A percentile compares a stretch with the other conserved stretches of the same genome.
Evolutionary conservation across 2,797 vertebrate species (phyloP).

Genomic region (Diplodus sargus): DNA sequence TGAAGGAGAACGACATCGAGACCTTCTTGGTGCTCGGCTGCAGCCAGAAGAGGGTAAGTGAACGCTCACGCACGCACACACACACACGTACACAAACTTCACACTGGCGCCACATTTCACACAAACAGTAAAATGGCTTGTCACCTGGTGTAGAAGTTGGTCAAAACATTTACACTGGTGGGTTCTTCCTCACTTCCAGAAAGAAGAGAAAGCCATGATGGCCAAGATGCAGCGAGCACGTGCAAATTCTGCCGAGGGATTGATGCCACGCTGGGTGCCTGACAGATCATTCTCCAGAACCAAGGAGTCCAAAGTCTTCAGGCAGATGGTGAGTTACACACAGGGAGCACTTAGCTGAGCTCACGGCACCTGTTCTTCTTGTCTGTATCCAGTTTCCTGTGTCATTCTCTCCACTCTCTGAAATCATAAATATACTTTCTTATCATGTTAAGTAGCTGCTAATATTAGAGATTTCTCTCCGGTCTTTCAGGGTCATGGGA

Average conservation of each 20-base stretch:
- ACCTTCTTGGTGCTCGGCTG: slow-evolving; percentile 96
- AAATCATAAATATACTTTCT: slow-evolving; percentile 27
- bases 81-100: slow-evolving; percentile 31
- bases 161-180: slow-evolving; percentile 31
- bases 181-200: slow-evolving; percentile 80
- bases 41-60: slow-evolving; percentile 94
- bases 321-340: slow-evolving; percentile 93
- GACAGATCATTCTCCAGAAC: slow-evolving; percentile 92
- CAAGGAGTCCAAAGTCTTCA: slow-evolving; percentile 97
- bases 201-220: slow-evolving; percentile 97
- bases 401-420: slow-evolving; percentile 17
- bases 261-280: slow-evolving; percentile 93
- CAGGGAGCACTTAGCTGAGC: slow-evolving; percentile 42
- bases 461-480: slow-evolving; percentile 9
- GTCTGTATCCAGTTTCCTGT: slow-evolving; percentile 2
- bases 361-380: slow-evolving; percentile 22
- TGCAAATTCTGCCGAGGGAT: slow-evolving; percentile 90
- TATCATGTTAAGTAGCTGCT: slow-evolving; percentile 1
- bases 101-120: slow-evolving; percentile 60
- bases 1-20: slow-evolving; percentile 95
- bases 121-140: slow-evolving; percentile 61
- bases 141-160: slow-evolving; percentile 55
- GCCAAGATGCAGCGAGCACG: slow-evolving; percentile 93
- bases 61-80: slow-evolving; percentile 17
- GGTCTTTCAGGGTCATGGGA: background rate